These are phyloP conservation scores for Fulmarus glacialis DNA, from an alignment of 2,113 vertebrate species.

Conservation along the genomic window DNA sequence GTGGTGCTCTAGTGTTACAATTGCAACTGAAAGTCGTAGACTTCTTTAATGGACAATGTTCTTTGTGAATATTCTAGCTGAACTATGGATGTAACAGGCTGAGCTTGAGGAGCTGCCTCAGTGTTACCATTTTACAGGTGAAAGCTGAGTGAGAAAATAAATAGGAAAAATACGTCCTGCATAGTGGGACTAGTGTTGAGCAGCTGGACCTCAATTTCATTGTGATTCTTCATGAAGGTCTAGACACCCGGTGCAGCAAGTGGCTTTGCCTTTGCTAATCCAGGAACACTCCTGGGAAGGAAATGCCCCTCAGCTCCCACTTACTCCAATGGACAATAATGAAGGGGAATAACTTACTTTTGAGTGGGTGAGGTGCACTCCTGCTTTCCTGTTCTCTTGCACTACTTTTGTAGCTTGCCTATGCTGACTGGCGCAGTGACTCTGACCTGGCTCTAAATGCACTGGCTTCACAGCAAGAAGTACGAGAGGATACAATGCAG, in stretches of 20 bases:
- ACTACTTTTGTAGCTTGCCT: background rate
- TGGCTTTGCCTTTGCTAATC: background rate
- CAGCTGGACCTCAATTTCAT: background rate
- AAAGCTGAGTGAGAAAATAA: slow-evolving; percentile 2
- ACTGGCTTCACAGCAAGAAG: background rate
- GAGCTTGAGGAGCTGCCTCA: background rate
- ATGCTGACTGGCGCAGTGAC: background rate
- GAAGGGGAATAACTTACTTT: background rate
- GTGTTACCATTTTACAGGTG: background rate
- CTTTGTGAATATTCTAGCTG: background rate
- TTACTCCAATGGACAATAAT: background rate
- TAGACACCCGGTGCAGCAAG: background rate
- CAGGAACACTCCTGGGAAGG: background rate
- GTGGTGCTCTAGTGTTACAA: background rate
- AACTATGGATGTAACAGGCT: background rate
- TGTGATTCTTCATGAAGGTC: background rate
- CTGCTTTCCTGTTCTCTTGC: background rate
- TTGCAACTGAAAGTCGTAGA: background rate
- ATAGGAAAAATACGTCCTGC: background rate
- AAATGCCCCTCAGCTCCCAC: background rate
- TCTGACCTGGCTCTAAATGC: background rate
- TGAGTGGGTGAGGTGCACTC: background rate
- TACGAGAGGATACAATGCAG: rapidly evolving
- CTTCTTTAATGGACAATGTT: background rate
- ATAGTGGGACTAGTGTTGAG: background rate